Conservation (phyloP, 2,113 vertebrate species). For the human (Homo sapiens) region GRCh38 chr5:173747001-173747500, state of each 20-base stretch:
- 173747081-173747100: not conserved
- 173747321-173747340: not conserved
- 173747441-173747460: not conserved
- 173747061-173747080: not conserved
- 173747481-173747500: conserved; percentile 1
- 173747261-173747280: not conserved
- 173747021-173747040: not conserved
- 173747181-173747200: not conserved
- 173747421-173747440: not conserved
- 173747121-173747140: not conserved
- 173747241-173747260: not conserved
- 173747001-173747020: not conserved
- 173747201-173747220: not conserved
- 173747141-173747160: not conserved
- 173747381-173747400: not conserved
- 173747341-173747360: not conserved
- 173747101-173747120: fast-evolving
- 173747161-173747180: not conserved
- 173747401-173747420: not conserved
- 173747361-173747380: not conserved
- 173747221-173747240: not conserved
- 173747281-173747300: not conserved
- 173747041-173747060: too few relatives aligned
- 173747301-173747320: not conserved
- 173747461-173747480: conserved; percentile 36